These are phyloP conservation scores for Tryphoninae sp. DNA, from an alignment of 2,888 invertebrate species.

Conservation along the genomic window DNA sequence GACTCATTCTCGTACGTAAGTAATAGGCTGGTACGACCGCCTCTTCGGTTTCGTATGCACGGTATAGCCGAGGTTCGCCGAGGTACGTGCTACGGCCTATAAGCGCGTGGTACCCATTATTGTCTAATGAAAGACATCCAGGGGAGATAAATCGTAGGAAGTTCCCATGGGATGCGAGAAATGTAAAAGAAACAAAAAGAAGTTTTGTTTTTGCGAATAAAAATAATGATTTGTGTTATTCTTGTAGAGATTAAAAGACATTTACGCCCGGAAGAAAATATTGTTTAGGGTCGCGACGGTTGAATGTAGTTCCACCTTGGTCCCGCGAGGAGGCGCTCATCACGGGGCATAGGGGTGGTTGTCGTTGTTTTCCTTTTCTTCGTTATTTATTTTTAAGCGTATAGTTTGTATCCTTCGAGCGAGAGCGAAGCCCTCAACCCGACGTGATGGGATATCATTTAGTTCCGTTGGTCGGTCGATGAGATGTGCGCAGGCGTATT, in stretches of 20 bases:
- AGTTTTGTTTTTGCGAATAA: too few relatives aligned
- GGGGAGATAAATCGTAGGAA: constrained; percentile 51
- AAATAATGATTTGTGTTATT: neutral
- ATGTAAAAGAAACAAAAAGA: neutral
- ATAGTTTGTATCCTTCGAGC: constrained; percentile 28
- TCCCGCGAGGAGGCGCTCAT: constrained; percentile 29
- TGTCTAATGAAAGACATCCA: constrained; percentile 70
- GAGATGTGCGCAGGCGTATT: constrained; percentile 63
- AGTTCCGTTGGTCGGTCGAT: constrained; percentile 68
- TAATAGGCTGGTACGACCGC: constrained; percentile 43
- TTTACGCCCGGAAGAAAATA: neutral
- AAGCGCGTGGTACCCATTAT: constrained; percentile 55
- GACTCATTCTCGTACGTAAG: constrained; percentile 47
- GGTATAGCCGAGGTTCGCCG: constrained; percentile 26
- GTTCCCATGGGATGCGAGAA: constrained; percentile 1
- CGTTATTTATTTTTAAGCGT: constrained; percentile 9
- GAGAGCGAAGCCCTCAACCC: constrained; percentile 12
- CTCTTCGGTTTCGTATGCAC: constrained; percentile 27
- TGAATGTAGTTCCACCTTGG: neutral
- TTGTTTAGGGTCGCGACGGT: neutral
- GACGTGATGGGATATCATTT: constrained; percentile 66
- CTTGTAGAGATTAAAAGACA: too few relatives aligned
- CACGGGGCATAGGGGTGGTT: constrained; percentile 12
- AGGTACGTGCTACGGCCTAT: constrained; percentile 40
- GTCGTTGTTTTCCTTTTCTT: neutral